Conservation (phyloP, 2,797 vertebrate genomes). For the Spheniscus humboldti region DNA sequence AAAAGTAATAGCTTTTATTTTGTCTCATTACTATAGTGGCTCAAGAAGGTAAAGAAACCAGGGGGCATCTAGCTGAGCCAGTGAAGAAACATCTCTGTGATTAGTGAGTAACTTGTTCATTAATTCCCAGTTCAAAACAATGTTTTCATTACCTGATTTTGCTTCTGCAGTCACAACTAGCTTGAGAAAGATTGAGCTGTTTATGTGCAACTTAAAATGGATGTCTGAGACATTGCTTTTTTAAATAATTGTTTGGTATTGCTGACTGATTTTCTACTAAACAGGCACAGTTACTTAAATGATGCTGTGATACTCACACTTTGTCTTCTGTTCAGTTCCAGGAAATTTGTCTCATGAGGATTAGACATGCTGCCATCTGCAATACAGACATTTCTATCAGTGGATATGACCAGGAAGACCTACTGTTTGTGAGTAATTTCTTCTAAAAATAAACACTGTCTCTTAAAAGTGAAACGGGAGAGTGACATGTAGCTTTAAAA, state of each 20-base stretch:
- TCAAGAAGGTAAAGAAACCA: neutral
- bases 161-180: neutral
- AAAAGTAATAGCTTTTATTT: neutral
- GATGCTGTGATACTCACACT: neutral
- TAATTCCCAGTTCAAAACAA: neutral
- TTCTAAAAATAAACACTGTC: neutral
- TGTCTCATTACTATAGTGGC: neutral
- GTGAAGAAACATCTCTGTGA: neutral
- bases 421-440: neutral
- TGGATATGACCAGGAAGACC: neutral
- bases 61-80: neutral
- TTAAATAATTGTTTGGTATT: neutral
- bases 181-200: constrained; percentile 44
- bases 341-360: constrained; percentile 55
- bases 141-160: neutral
- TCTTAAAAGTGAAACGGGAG: neutral
- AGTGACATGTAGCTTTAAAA: neutral
- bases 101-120: neutral
- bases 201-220: constrained; percentile 34
- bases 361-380: constrained; percentile 21
- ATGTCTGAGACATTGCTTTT: neutral
- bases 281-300: neutral
- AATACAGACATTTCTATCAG: constrained; percentile 33
- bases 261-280: constrained; percentile 13
- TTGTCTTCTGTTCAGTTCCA: neutral